Evolutionary conservation across 2,888 invertebrate genomes (phyloP).

Genomic region (Himalopsyche japonica): DNA sequence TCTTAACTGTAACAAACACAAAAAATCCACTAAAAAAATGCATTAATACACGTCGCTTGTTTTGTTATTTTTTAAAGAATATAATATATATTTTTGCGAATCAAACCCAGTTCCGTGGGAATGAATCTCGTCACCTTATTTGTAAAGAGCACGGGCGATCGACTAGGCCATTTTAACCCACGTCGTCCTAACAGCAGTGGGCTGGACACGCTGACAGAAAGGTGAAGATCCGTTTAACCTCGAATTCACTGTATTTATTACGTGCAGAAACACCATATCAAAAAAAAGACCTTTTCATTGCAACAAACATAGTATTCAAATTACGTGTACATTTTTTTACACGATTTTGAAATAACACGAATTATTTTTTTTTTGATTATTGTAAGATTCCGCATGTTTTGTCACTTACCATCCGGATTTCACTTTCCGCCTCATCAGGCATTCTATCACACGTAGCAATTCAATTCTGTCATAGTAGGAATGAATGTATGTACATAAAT

Average conservation of each 20-base stretch:
- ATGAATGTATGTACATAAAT: too few relatives aligned
- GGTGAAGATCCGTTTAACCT: background rate
- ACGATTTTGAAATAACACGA: too few relatives aligned
- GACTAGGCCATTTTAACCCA: background rate
- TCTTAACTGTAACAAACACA: too few relatives aligned
- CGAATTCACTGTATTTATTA: background rate
- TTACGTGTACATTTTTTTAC: too few relatives aligned
- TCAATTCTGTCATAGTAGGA: too few relatives aligned
- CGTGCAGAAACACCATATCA: background rate
- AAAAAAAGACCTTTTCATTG: background rate
- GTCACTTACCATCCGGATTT: too few relatives aligned
- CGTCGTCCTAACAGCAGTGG: background rate
- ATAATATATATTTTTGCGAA: background rate
- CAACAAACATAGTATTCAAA: background rate
- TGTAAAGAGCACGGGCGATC: background rate
- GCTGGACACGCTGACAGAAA: background rate
- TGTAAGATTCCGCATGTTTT: too few relatives aligned
- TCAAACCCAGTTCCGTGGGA: background rate
- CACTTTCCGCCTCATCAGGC: too few relatives aligned
- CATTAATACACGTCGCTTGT: background rate
- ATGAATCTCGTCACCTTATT: background rate
- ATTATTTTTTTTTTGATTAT: too few relatives aligned
- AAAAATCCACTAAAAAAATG: too few relatives aligned
- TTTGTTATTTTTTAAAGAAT: background rate
- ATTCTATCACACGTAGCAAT: too few relatives aligned